A percentile compares a stretch with the other conserved stretches of the same genome.
phyloP scores from a whole-genome alignment of 2,797 vertebrate species.

The Eulemur coronatus region DNA sequence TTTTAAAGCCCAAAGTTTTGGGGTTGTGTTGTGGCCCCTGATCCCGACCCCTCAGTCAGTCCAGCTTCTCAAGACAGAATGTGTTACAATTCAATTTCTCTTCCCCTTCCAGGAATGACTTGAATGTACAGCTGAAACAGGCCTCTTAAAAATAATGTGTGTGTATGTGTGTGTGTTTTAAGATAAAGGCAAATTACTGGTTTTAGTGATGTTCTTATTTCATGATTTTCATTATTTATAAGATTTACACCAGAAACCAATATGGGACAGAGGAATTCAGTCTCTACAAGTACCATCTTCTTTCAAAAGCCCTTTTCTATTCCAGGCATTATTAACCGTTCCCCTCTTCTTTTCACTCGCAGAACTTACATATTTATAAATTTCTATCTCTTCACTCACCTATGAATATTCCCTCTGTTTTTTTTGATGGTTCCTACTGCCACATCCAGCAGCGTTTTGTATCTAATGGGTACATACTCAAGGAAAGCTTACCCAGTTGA shows the following conservation, averaged over 20 bases:
- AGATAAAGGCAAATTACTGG: not conserved
- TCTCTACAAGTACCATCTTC: not conserved
- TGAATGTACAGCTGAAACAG: not conserved
- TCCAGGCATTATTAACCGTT: not conserved
- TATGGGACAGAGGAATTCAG: not conserved
- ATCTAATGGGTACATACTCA: not conserved
- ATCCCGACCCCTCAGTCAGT: not conserved
- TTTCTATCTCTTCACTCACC: not conserved
- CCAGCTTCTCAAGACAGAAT: not conserved
- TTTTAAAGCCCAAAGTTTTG: not conserved
- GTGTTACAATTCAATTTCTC: not conserved
- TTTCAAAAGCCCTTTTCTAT: not conserved
- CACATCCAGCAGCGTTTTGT: not conserved
- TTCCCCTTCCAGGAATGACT: not conserved
- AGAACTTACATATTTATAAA: not conserved
- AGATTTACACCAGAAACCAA: not conserved
- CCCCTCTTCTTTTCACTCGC: not conserved
- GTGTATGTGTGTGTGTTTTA: not conserved
- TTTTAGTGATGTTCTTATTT: constrained; percentile 8
- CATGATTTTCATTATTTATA: constrained; percentile 38
- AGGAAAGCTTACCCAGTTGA: not conserved
- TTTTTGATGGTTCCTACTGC: not conserved
- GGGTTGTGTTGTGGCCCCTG: not conserved
- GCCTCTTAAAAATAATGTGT: not conserved
- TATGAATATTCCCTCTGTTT: not conserved